Percentiles rank a stretch among this genome's conserved stretches.
These are phyloP conservation scores for Lasioglossum baleicum DNA, from an alignment of 1,140 invertebrate genomes.

Conservation along the genomic window DNA sequence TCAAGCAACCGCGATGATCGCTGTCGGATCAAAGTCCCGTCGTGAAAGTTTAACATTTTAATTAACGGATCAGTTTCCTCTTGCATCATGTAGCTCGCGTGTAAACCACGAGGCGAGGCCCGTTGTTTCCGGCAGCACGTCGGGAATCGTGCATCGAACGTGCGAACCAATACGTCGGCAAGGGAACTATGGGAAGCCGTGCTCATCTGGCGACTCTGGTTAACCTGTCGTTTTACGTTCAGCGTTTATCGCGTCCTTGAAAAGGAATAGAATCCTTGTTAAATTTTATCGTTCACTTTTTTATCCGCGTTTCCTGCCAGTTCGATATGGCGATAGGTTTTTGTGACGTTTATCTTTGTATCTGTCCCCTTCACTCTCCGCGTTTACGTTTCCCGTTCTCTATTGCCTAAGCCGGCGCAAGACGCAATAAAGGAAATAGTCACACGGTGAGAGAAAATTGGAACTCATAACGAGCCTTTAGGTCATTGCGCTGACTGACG, in stretches of 20 bases:
- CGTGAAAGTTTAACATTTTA: constrained; percentile 13
- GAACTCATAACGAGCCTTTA: constrained; percentile 4
- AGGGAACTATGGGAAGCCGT: neutral
- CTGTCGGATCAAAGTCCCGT: neutral
- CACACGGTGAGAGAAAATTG: constrained; percentile 26
- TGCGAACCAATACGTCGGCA: constrained; percentile 8
- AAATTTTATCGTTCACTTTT: neutral
- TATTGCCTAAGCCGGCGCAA: constrained; percentile 7
- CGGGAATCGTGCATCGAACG: neutral
- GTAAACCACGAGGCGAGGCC: neutral
- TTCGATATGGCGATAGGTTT: neutral
- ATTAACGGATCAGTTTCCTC: constrained; percentile 15
- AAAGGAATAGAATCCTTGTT: neutral
- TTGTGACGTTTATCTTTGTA: neutral
- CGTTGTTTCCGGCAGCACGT: neutral
- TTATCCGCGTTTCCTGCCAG: neutral
- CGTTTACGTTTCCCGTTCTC: neutral
- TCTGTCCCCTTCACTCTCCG: constrained; percentile 7
- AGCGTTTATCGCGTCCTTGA: neutral
- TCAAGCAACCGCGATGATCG: neutral
- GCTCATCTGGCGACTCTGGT: too few species aligned
- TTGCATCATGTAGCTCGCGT: neutral
- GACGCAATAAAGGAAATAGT: constrained; percentile 21
- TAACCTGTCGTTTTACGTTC: neutral
- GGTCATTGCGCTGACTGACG: constrained; percentile 8